Percentiles rank a stretch among this genome's conserved stretches.
Conservation (phyloP, 2,797 vertebrate genomes). For the Malurus leucopterus region DNA sequence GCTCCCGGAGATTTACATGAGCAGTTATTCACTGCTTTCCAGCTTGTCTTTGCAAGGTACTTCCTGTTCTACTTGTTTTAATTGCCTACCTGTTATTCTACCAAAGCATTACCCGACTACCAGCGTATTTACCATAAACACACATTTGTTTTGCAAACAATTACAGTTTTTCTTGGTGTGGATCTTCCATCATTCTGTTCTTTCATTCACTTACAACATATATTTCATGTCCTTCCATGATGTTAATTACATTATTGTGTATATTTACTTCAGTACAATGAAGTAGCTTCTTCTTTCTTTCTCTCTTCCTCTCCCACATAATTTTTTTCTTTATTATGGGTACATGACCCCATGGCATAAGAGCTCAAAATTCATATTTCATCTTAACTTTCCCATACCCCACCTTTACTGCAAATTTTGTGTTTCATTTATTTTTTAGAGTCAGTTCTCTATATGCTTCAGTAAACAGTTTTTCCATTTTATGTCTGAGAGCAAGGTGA, state of each 20-base stretch:
- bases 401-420: neutral
- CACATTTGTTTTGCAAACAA: neutral
- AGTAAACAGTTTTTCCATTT: neutral
- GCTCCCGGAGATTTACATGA: neutral
- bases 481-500: neutral
- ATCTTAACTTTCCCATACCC: neutral
- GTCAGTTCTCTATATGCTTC: neutral
- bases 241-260: neutral
- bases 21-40: slow-evolving; percentile 23
- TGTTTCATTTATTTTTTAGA: neutral
- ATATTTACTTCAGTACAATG: neutral
- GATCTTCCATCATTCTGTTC: neutral
- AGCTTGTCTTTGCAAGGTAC: neutral
- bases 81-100: neutral
- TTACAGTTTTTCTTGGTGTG: neutral
- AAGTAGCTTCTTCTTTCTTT: neutral
- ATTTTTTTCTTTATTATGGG: neutral
- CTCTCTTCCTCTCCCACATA: neutral
- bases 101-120: neutral
- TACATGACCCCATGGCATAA: neutral
- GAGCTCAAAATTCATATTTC: neutral
- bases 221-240: neutral
- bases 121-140: slow-evolving; percentile 1
- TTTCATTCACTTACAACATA: neutral
- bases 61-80: slow-evolving; percentile 49